A percentile compares a stretch with the other conserved stretches of the same genome.
Evolutionary conservation across 2,888 invertebrate genomes (phyloP).

Genomic region (Monochamus alternatus): DNA sequence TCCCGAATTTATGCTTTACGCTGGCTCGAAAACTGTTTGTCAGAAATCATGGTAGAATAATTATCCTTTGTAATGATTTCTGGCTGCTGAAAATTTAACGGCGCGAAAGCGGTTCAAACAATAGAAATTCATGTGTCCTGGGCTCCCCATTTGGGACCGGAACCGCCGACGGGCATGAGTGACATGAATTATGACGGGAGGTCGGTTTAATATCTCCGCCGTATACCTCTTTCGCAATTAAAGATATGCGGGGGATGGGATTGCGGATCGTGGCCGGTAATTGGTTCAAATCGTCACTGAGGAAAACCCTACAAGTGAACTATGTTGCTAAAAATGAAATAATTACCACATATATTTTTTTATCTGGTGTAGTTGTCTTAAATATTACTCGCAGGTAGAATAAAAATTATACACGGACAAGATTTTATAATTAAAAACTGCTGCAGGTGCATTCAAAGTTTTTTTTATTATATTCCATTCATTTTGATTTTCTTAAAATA

Average conservation of each 20-base stretch:
- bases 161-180: constrained; percentile 59
- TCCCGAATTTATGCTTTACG: constrained; percentile 52
- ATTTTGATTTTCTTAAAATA: no score
- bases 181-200: constrained; percentile 62
- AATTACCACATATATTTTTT: no score
- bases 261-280: constrained; percentile 22
- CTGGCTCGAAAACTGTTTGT: constrained; percentile 56
- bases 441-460: no score
- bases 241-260: constrained; percentile 33
- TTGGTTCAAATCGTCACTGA: constrained; percentile 28
- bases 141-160: constrained; percentile 55
- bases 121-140: constrained; percentile 60
- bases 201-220: constrained; percentile 36
- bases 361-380: no score
- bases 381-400: no score
- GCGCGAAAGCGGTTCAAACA: constrained; percentile 66
- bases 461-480: no score
- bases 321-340: no score
- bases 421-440: no score
- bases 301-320: no score
- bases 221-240: constrained; percentile 28
- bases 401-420: no score
- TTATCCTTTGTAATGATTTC: constrained; percentile 62
- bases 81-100: constrained; percentile 64
- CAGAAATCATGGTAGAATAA: constrained; percentile 65